A percentile compares a stretch with the other conserved stretches of the same genome.
phyloP scores from a whole-genome alignment of 1,140 invertebrate species.

The Solen grandis region DNA sequence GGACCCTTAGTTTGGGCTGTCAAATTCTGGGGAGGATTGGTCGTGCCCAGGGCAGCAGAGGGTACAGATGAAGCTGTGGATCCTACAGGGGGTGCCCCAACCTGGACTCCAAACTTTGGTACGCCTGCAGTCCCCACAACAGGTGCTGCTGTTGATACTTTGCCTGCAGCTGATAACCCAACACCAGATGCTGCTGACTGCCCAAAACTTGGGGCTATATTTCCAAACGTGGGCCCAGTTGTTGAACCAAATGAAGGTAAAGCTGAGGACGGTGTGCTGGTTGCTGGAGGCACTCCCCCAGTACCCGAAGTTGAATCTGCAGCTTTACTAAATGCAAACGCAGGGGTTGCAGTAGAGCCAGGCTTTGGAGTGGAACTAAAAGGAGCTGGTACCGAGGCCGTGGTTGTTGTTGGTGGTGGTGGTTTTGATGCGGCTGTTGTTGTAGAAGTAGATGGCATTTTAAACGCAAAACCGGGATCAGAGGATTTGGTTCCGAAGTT shows the following conservation, averaged over 20 bases:
- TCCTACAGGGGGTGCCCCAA: too few relatives aligned
- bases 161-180: background rate
- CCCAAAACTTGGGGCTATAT: slow-evolving; percentile 4
- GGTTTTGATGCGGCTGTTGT: too few relatives aligned
- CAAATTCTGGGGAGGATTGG: background rate
- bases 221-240: background rate
- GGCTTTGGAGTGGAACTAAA: background rate
- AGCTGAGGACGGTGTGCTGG: background rate
- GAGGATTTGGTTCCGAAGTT: background rate
- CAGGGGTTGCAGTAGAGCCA: too few relatives aligned
- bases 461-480: background rate
- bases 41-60: background rate
- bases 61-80: too few relatives aligned
- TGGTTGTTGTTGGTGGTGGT: background rate
- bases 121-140: slow-evolving; percentile 7
- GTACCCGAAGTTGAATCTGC: too few relatives aligned
- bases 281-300: too few relatives aligned
- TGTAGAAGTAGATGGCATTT: too few relatives aligned
- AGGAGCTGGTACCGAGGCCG: background rate
- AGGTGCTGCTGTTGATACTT: slow-evolving; percentile 3
- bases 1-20: too few relatives aligned
- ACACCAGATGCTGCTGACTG: background rate
- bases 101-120: slow-evolving; percentile 31
- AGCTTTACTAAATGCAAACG: too few relatives aligned
- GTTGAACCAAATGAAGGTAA: background rate